A percentile compares a stretch with the other conserved stretches of the same genome.
phyloP scores from a whole-genome alignment of 2,888 invertebrate species.

The Eupeodes luniger region DNA sequence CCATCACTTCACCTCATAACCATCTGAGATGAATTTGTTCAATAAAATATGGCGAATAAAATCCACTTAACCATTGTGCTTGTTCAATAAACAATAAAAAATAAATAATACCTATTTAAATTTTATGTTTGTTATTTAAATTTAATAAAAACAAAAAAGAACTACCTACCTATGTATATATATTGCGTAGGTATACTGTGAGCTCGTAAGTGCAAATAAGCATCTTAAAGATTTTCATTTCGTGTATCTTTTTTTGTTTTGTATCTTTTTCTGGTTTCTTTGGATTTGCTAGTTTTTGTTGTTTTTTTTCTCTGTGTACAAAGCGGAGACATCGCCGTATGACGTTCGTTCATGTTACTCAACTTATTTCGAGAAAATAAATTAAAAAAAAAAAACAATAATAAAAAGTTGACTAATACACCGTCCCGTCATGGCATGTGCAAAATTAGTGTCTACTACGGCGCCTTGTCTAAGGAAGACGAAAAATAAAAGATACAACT shows the following conservation, averaged over 20 bases:
- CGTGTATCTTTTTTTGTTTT: background rate
- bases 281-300: conserved; percentile 1
- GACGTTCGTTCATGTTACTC: conserved; percentile 40
- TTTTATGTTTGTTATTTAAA: conserved; percentile 27
- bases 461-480: conserved; percentile 58
- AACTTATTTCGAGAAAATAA: conserved; percentile 31
- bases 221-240: conserved; percentile 12
- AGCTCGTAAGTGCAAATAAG: conserved; percentile 22
- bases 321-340: conserved; percentile 64
- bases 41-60: background rate
- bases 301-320: conserved; percentile 47
- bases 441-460: conserved; percentile 61
- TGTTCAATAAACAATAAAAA: conserved; percentile 34
- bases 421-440: conserved; percentile 45
- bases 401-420: conserved; percentile 50
- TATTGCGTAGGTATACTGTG: background rate
- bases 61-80: conserved; percentile 33
- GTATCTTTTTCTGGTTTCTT: background rate
- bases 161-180: too few species aligned
- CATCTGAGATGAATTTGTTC: background rate
- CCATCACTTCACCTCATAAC: too few species aligned
- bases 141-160: conserved; percentile 29
- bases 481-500: conserved; percentile 24
- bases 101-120: background rate
- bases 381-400: conserved; percentile 26